Base-by-base conservation (phyloP, 2,888 invertebrate species). In the Calliopum simillimum region DNA sequence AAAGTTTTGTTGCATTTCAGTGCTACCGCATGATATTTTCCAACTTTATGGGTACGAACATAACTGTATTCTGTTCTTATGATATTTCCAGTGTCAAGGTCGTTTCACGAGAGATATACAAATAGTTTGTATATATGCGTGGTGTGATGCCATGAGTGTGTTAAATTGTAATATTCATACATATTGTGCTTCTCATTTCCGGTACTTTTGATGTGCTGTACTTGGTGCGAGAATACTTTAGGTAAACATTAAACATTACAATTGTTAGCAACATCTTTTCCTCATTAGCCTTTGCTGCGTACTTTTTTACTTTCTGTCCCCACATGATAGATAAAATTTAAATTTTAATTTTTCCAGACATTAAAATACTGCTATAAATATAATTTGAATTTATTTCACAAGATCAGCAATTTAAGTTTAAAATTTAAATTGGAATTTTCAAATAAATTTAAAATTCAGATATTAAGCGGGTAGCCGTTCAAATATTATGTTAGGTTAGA, bases 61-160 rank as follows among this genome's bases (percentile, higher is more conserved):
- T 6, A 51, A 19, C 13, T 21, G 23, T 12, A 23, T 23, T 46
- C 19, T 44, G 43, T n/a, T 51, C 19, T n/a, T 33, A 14, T 11
- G 51, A 46, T 47, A 47, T 47, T 21, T 58, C 25, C 67, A 67
- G 49, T 67, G 67, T 67, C 67, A 67, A 67, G 67, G 67, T 49
- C 47, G 33, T 49, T 46, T 41, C 44, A 46, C 5, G 21, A 25
- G 23, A 53, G 43, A 41, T n/a, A 51, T 11, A 25, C 8, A 47
- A 25, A 41, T 11, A 8, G 19, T 25, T 33, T 49, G 33, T 8
- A 33, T n/a, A 56, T 8, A 56, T 56, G 21, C 56, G 21, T 21
- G 13, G 21, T n/a, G 56, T 19, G 41, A 33, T 56, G 21, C 23
- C 11, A n/a, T 4, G 44, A 44, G 61, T 44, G 58, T 58, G 41